A percentile compares a stretch with the other conserved stretches of the same genome.
Evolutionary conservation across 2,797 vertebrate genomes (phyloP).

Genomic region (Parauchenoglanis punctatus): DNA sequence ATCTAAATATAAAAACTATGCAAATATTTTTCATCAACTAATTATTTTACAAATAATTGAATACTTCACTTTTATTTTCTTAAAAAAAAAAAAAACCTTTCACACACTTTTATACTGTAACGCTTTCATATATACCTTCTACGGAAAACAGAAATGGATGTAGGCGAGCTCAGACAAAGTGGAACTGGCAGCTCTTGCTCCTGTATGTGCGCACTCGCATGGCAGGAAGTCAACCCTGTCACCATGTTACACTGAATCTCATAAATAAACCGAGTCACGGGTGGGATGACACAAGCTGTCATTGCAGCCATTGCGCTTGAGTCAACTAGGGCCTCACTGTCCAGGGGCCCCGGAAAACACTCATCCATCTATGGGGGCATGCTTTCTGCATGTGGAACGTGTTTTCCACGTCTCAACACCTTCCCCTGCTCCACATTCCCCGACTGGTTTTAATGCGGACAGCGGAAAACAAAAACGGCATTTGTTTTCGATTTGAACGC

Average conservation of each 20-base stretch:
- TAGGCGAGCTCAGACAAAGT: neutral
- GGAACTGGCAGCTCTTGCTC: neutral
- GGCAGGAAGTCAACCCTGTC: conserved; percentile 28
- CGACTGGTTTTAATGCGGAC: conserved; percentile 42
- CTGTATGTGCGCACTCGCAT: conserved; percentile 15
- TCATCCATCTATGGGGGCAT: conserved; percentile 30
- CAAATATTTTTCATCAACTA: neutral
- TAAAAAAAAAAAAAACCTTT: no score
- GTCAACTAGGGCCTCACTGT: conserved; percentile 41
- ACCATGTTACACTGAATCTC: conserved; percentile 30
- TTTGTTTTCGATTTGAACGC: conserved; percentile 35
- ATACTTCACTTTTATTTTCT: neutral
- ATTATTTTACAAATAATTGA: neutral
- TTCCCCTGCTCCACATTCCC: conserved; percentile 34
- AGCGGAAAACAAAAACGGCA: neutral
- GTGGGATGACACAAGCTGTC: conserved; percentile 59
- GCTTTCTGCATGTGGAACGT: conserved; percentile 27
- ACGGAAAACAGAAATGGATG: conserved; percentile 4
- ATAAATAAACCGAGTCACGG: conserved; percentile 53
- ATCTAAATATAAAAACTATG: neutral
- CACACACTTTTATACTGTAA: no score
- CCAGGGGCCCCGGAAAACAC: conserved; percentile 37
- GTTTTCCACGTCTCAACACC: conserved; percentile 54
- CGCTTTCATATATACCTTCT: neutral
- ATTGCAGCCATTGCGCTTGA: conserved; percentile 43